Evolutionary conservation across 2,113 vertebrate species (phyloP).

Genomic region (Halichoeres trimaculatus): DNA sequence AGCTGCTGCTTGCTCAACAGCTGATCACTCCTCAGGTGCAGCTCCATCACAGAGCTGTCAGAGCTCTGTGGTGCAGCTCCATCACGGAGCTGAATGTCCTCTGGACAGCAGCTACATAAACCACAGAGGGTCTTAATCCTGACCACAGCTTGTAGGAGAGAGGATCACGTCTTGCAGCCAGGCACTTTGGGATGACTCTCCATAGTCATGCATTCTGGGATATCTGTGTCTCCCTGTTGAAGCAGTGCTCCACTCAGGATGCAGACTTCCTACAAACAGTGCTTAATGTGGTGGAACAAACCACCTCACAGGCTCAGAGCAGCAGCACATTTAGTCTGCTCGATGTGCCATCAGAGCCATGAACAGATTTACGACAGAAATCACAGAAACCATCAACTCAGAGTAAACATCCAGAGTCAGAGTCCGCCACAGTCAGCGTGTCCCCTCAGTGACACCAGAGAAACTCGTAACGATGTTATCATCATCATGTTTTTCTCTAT

Average conservation of each 20-base stretch:
- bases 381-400: conserved; percentile 60
- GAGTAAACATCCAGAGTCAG: conserved; percentile 67
- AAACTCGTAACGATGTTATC: no score
- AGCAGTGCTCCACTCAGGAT: conserved; percentile 53
- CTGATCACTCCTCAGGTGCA: conserved; percentile 52
- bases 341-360: conserved; percentile 69
- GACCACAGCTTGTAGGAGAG: conserved; percentile 30
- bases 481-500: no score
- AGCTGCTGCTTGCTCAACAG: conserved; percentile 70
- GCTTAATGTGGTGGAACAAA: conserved; percentile 82
- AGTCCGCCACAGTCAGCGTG: no score
- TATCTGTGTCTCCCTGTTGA: conserved; percentile 31
- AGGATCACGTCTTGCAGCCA: conserved; percentile 12
- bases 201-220: conserved; percentile 7
- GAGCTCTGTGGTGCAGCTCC: conserved; percentile 26
- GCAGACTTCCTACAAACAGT: conserved; percentile 63
- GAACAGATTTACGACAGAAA: conserved; percentile 76
- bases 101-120: no score
- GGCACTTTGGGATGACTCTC: background rate
- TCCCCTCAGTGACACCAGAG: no score
- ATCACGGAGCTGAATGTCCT: no score
- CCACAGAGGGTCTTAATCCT: background rate
- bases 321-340: conserved; percentile 70
- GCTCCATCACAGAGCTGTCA: conserved; percentile 41
- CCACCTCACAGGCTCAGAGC: conserved; percentile 66